Percentiles rank a stretch among this genome's conserved stretches.
These are phyloP conservation scores for Cepaea nemoralis DNA, from an alignment of 1,140 invertebrate genomes.

Conservation along the genomic window DNA sequence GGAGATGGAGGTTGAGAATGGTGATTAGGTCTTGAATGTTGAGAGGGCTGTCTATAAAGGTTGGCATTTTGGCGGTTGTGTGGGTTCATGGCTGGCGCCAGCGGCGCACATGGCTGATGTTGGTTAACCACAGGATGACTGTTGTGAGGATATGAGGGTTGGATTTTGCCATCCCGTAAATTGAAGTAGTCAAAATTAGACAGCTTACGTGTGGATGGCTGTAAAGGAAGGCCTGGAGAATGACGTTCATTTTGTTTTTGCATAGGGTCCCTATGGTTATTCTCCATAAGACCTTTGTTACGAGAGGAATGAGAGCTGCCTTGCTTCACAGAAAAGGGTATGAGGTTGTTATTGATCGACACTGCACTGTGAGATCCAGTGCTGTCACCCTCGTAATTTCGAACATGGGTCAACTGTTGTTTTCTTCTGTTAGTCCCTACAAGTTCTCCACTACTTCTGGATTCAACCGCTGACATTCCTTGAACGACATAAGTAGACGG, in stretches of 20 bases:
- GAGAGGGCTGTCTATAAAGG: neutral
- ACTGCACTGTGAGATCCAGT: neutral
- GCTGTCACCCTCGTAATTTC: neutral
- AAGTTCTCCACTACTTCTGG: neutral
- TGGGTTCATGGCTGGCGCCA: neutral
- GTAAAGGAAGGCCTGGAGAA: neutral
- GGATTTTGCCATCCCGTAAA: slow-evolving; percentile 18
- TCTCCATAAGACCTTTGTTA: neutral
- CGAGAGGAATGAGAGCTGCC: neutral
- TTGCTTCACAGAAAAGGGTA: neutral
- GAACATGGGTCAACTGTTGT: slow-evolving; percentile 20
- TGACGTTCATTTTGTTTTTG: neutral
- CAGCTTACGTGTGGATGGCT: neutral
- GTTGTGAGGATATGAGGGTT: neutral
- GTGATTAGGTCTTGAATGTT: neutral
- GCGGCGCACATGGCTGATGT: neutral
- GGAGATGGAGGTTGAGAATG: neutral
- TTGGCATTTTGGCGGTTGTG: neutral
- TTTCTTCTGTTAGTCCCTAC: neutral
- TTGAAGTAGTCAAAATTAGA: slow-evolving; percentile 27
- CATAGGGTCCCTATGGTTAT: neutral
- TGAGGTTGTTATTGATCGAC: neutral
- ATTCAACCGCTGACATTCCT: neutral
- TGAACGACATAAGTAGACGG: neutral
- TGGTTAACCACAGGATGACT: neutral